Conservation (phyloP, 2,797 vertebrate species). For the Darevskia nairensis region DNA sequence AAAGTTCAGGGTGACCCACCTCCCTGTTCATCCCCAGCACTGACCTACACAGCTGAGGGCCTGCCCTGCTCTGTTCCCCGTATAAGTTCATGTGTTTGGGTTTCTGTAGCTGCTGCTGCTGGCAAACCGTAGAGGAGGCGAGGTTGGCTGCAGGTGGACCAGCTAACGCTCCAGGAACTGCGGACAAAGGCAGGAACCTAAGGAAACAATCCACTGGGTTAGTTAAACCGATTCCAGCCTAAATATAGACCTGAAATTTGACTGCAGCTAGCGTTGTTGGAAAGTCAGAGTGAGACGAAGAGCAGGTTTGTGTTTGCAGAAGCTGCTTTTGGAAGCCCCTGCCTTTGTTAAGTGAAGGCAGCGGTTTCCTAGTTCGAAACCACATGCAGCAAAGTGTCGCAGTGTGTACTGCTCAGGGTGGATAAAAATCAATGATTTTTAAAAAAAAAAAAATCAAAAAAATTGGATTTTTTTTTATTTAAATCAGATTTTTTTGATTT, state of each 20-base stretch:
- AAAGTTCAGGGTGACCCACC: background rate
- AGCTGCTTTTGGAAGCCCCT: background rate
- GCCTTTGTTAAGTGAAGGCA: background rate
- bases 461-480: no score
- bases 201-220: slow-evolving; percentile 3
- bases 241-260: slow-evolving; percentile 27
- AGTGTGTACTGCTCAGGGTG: no score
- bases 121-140: background rate
- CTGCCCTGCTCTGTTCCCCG: background rate
- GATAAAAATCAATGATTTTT: no score
- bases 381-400: background rate
- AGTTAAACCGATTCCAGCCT: slow-evolving; percentile 4
- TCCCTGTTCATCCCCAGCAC: background rate
- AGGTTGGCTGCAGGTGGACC: background rate
- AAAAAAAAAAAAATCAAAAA: no score
- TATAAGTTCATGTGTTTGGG: background rate
- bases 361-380: background rate
- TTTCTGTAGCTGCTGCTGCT: background rate
- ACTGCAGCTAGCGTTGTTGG: background rate
- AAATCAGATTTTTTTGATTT: no score
- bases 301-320: background rate
- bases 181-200: slow-evolving; percentile 1
- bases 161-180: slow-evolving; percentile 4
- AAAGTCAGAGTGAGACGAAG: background rate
- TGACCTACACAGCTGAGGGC: background rate